Percentiles rank a stretch among this genome's conserved stretches.
Conservation (phyloP, 2,113 vertebrate species). For the Rhipidura dahli region DNA sequence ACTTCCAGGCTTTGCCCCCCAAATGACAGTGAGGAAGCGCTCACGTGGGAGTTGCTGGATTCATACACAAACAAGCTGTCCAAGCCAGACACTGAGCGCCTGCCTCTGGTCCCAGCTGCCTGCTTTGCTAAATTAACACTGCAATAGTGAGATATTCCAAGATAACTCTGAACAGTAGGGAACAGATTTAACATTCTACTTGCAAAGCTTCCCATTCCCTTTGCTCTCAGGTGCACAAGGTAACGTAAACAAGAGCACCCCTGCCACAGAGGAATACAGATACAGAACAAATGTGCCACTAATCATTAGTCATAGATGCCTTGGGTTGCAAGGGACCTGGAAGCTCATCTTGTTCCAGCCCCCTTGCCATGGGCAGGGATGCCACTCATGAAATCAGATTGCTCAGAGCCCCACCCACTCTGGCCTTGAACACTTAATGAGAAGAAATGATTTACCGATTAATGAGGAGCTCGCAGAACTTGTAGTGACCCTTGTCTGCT, state of each 20-base stretch:
- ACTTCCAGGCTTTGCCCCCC: background rate
- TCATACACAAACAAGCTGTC: background rate
- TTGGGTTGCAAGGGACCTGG: background rate
- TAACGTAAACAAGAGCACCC: background rate
- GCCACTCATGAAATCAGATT: background rate
- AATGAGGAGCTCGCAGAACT: slow-evolving; percentile 98
- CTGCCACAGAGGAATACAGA: background rate
- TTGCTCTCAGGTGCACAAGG: background rate
- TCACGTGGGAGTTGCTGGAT: background rate
- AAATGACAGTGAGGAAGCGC: background rate
- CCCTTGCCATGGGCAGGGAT: background rate
- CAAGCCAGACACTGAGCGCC: background rate
- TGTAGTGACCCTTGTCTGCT: slow-evolving; percentile 99
- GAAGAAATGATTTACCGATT: slow-evolving; percentile 77
- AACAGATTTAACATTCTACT: background rate
- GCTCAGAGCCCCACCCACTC: background rate
- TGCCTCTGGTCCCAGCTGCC: background rate
- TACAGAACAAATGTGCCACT: background rate
- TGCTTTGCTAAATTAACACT: background rate
- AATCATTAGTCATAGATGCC: background rate
- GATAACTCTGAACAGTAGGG: background rate
- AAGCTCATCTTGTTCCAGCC: background rate
- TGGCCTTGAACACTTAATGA: background rate
- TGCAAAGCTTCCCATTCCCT: background rate
- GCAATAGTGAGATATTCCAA: background rate